Evolutionary conservation across 2,797 vertebrate species (phyloP).

Genomic region (Macropodus opercularis): DNA sequence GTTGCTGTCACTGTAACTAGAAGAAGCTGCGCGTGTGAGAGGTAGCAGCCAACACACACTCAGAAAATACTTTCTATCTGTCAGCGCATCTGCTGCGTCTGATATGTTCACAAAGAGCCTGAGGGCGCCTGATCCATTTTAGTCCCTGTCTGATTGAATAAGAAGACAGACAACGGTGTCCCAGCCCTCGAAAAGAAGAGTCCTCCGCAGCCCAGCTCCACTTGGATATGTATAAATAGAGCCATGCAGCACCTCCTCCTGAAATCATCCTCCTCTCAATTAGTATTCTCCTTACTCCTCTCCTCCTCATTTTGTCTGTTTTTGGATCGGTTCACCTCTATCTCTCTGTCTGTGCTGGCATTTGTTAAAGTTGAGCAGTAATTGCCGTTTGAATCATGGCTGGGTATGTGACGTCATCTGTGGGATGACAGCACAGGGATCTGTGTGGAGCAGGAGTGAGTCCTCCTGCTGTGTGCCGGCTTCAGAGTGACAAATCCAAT

Average conservation of each 20-base stretch:
- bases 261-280: constrained; percentile 49
- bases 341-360: constrained; percentile 32
- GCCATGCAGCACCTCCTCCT: constrained; percentile 42
- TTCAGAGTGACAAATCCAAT: constrained; percentile 31
- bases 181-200: constrained; percentile 39
- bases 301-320: constrained; percentile 33
- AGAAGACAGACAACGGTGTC: constrained; percentile 50
- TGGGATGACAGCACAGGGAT: constrained; percentile 23
- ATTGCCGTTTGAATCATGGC: constrained; percentile 52
- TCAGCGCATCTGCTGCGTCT: constrained; percentile 35
- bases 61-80: constrained; percentile 17
- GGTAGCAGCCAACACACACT: constrained; percentile 13
- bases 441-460: constrained; percentile 9
- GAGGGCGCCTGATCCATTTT: constrained; percentile 46
- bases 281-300: constrained; percentile 54
- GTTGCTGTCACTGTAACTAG: constrained; percentile 17
- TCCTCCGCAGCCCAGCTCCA: constrained; percentile 33
- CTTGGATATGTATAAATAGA: constrained; percentile 63
- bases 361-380: constrained; percentile 32
- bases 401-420: constrained; percentile 49
- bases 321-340: constrained; percentile 22
- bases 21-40: constrained; percentile 28
- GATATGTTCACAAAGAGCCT: constrained; percentile 45
- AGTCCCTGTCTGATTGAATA: constrained; percentile 44
- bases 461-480: constrained; percentile 8